Conservation (phyloP, 2,888 invertebrate species). For the Trichopoda pennipes region DNA sequence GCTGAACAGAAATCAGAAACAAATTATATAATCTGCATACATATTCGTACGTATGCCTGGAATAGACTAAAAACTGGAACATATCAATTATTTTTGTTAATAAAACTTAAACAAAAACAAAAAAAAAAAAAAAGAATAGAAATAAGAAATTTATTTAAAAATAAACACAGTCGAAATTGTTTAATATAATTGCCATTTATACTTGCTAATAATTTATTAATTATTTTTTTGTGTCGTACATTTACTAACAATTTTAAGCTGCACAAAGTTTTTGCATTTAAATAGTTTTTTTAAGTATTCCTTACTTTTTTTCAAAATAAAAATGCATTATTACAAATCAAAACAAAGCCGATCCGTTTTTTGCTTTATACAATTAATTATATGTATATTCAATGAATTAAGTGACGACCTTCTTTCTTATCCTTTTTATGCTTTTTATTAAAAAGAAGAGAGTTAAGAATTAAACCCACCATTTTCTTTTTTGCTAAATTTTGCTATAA, state of each 20-base stretch:
- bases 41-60: slow-evolving; percentile 25
- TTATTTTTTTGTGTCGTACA: slow-evolving; percentile 13
- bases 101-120: slow-evolving; percentile 17
- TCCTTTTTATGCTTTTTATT: slow-evolving; percentile 14
- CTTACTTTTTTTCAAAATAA: slow-evolving; percentile 27
- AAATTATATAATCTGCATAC: background rate
- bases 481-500: slow-evolving; percentile 45
- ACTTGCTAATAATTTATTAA: background rate
- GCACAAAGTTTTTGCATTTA: slow-evolving; percentile 79
- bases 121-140: slow-evolving; percentile 27
- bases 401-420: slow-evolving; percentile 9
- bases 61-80: slow-evolving; percentile 65
- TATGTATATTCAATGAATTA: too few species aligned
- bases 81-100: slow-evolving; percentile 63
- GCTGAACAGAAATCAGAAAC: too few species aligned
- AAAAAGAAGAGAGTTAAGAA: slow-evolving; percentile 29
- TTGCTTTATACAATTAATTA: background rate
- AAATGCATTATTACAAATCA: slow-evolving; percentile 27
- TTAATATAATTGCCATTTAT: background rate
- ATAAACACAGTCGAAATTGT: slow-evolving; percentile 16
- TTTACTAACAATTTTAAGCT: slow-evolving; percentile 75
- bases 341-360: slow-evolving; percentile 45
- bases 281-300: slow-evolving; percentile 45
- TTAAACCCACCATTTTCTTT: slow-evolving; percentile 62
- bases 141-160: slow-evolving; percentile 11